phyloP scores from a whole-genome alignment of 2,888 invertebrate genomes.

The Metopia argyrocephala region DNA sequence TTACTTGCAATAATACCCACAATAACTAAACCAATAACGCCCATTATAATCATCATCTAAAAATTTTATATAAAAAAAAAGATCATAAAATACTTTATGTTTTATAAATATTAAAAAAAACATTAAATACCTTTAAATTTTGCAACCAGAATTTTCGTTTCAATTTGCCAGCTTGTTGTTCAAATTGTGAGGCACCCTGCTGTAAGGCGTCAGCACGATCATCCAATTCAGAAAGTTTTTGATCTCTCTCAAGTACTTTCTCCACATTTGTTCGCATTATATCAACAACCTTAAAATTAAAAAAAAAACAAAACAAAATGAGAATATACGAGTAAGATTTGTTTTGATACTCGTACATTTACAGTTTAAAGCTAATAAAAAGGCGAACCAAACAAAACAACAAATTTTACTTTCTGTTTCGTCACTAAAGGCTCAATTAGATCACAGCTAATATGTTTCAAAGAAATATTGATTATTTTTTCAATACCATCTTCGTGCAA shows the following conservation, averaged over 20 bases:
- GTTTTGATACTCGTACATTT: too few relatives aligned
- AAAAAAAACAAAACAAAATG: too few relatives aligned
- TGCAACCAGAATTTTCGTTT: slow-evolving; percentile 99
- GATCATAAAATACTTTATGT: neutral
- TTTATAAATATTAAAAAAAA: neutral
- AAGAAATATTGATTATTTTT: too few relatives aligned
- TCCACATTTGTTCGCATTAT: slow-evolving; percentile 98
- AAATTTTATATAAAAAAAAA: slow-evolving; percentile 63
- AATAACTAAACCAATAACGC: slow-evolving; percentile 89
- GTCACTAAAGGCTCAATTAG: too few relatives aligned
- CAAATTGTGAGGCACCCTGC: slow-evolving; percentile 96
- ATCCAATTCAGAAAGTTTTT: slow-evolving; percentile 95
- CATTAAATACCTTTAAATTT: slow-evolving; percentile 87
- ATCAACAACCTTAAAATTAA: slow-evolving; percentile 85
- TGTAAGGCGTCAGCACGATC: slow-evolving; percentile 97
- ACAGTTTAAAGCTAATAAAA: too few relatives aligned
- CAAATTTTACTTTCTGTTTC: too few relatives aligned
- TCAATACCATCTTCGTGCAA: too few relatives aligned
- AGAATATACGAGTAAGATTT: too few relatives aligned
- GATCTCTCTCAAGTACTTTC: slow-evolving; percentile 96
- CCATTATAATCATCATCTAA: slow-evolving; percentile 95
- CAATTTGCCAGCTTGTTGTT: slow-evolving; percentile 97
- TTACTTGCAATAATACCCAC: slow-evolving; percentile 93
- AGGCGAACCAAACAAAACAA: too few relatives aligned
- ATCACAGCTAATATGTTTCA: too few relatives aligned